These are phyloP conservation scores for Vanessa atalanta DNA, from an alignment of 1,140 invertebrate genomes.

Conservation along the genomic window DNA sequence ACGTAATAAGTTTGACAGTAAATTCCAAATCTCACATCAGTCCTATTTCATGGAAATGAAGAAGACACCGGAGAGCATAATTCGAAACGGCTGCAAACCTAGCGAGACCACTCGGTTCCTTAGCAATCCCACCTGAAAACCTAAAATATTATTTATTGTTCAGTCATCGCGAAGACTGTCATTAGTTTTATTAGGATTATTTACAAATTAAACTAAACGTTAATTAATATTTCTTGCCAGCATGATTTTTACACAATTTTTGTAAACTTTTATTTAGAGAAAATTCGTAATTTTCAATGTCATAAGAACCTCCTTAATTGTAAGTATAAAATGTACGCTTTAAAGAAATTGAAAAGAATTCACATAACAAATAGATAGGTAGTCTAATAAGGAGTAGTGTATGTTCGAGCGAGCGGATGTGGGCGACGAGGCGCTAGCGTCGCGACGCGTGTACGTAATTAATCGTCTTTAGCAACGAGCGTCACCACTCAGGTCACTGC, in stretches of 20 bases:
- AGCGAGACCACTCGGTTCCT: slow-evolving; percentile 59
- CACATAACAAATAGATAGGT: slow-evolving; percentile 75
- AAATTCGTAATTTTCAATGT: slow-evolving; percentile 53
- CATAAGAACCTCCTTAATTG: slow-evolving; percentile 71
- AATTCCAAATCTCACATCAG: slow-evolving; percentile 14
- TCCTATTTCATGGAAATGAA: slow-evolving; percentile 9
- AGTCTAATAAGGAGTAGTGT: slow-evolving; percentile 73
- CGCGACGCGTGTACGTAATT: neutral
- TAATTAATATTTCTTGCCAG: slow-evolving; percentile 34
- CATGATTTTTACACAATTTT: slow-evolving; percentile 38
- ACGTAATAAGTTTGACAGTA: slow-evolving; percentile 28
- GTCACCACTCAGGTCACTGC: slow-evolving; percentile 69
- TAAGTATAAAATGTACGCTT: slow-evolving; percentile 81
- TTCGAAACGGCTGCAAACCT: slow-evolving; percentile 1
- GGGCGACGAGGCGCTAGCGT: slow-evolving; percentile 11
- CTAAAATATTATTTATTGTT: slow-evolving; percentile 62
- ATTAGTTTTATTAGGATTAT: slow-evolving; percentile 60
- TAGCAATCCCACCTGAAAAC: slow-evolving; percentile 68
- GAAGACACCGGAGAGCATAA: slow-evolving; percentile 6
- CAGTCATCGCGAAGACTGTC: slow-evolving; percentile 77
- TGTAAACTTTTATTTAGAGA: slow-evolving; percentile 38
- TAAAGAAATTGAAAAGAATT: slow-evolving; percentile 79
- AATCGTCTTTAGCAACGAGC: slow-evolving; percentile 33
- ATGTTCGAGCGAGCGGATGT: slow-evolving; percentile 55
- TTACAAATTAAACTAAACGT: slow-evolving; percentile 40